Percentiles rank a stretch among this genome's conserved stretches.
These are phyloP conservation scores for Sphaerophoria taeniata DNA, from an alignment of 2,888 invertebrate species.

Conservation along the genomic window DNA sequence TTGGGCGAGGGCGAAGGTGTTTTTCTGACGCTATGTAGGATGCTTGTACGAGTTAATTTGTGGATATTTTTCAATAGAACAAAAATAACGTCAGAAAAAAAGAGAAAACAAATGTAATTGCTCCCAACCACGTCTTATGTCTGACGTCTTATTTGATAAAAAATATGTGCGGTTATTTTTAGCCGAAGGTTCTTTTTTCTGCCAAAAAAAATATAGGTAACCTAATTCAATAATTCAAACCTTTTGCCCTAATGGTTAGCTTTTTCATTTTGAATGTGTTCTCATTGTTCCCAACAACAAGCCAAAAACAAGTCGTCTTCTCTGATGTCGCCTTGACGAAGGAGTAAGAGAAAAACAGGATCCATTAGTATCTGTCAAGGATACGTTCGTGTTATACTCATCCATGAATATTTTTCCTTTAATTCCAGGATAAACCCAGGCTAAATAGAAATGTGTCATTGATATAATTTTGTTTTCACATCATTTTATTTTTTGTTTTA, in stretches of 20 bases:
- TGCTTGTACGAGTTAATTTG: constrained; percentile 6
- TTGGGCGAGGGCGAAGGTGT: neutral
- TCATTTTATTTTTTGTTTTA: constrained; percentile 22
- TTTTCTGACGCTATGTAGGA: constrained; percentile 11
- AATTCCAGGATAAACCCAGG: constrained; percentile 67
- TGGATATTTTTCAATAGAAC: neutral
- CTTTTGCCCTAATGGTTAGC: neutral
- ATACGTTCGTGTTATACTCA: constrained; percentile 27
- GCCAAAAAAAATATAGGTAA: neutral
- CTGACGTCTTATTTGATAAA: neutral
- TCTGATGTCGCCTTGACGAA: no score
- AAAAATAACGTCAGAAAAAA: neutral
- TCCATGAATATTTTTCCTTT: constrained; percentile 56
- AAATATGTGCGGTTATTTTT: neutral
- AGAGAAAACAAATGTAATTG: neutral
- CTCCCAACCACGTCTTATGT: neutral
- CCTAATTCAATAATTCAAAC: neutral
- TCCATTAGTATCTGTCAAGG: constrained; percentile 9
- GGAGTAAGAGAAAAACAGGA: constrained; percentile 32
- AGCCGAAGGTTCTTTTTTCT: neutral
- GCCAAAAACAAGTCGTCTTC: constrained; percentile 49
- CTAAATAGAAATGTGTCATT: constrained; percentile 58
- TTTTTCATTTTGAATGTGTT: constrained; percentile 10
- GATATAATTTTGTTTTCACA: constrained; percentile 12
- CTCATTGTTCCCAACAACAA: constrained; percentile 22